Evolutionary conservation across 1,140 invertebrate genomes (phyloP), one percentile per base, ranked within the genome.

Genomic region (Augochlora pura): DNA sequence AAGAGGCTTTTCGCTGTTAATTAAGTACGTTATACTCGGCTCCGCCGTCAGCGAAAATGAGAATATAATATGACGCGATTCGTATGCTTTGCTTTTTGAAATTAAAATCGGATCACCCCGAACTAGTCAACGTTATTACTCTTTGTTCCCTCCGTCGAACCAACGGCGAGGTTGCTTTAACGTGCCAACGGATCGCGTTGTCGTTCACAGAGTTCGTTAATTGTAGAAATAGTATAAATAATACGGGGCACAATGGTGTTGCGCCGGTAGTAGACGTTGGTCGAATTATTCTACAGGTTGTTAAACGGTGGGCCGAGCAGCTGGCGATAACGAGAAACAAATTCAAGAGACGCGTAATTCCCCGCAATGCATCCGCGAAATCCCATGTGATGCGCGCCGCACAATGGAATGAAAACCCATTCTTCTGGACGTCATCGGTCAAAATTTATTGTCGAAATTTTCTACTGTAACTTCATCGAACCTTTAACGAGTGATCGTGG

Each of bases 1-100:
- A 83, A 81, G 67, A 57, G 54, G 71, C 68, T 77, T 77, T 32
- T 46, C 52, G 18, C 25, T 68, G 65, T 32, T 59, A 59, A 60
- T 68, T 60, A 76, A 57, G 8, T 42, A 52, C 49, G 32, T 32
- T 27, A 14, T 62, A n/a, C 25, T 64, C 25, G 14, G 14, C 8
- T 8, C 8, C 42, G 16, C 32, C 10, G 57, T 18, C 21, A 38
- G 1, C 14, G 1, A 8, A 38, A 65, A 73, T 46, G 27, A 9
- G n/a, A 52, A 49, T 42, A 66, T 14, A 66, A 16, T 66, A 49
- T 46, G 23, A 14, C 39, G 21, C n/a, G 42, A 49, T 46, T 46
- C 39, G 23, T 46, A 46, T 25, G 39, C 32, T 42, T n/a, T n/a
- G 62, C n/a, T 59, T 27, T 62, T 62, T 62, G 12, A 12, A 16